Base-by-base conservation (phyloP, 2,888 invertebrate species). In the Coleophora deauratella region DNA sequence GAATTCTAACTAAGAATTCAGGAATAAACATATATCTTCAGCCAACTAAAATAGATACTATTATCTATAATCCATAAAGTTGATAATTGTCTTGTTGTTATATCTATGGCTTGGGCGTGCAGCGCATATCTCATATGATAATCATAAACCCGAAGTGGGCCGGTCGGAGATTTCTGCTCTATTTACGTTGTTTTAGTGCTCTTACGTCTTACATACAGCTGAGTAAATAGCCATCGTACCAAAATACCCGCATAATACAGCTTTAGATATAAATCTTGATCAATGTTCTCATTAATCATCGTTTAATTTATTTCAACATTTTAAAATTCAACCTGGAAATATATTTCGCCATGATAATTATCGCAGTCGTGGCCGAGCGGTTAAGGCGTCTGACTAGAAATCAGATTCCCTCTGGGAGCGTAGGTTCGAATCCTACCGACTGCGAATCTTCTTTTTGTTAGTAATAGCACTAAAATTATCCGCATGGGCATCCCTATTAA, bases 351-450 rank as follows among this genome's bases (percentile, higher is more conserved):
- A 58, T 6, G 1, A 9, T 3, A 0, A 0, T 0, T 2, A n/a
- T 15, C 71, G 90, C 90, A 90, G 90, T 89, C 90, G 89, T 91
- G 91, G 91, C 90, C 90, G 90, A 91, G 90, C 89, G 91, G 91
- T 91, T 91, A 91, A 53, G 91, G 91, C 91, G 91, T 90, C 87
- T 88, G 88, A 89, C 88, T 89, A 88, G 90, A 91, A 89, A 91
- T 91, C 90, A 91, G 91, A 91, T 92, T 92, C 92, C 92, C 92
- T 92, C 91, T 92, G 91, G 92, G 92, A 92, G 92, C 92, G 91
- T 91, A 92, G 92, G 92, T 93, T 92, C 92, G 92, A 92, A 91
- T 92, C 92, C 92, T 92, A 91, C 92, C 91, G 91, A 90, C 92
- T 91, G 92, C 92, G 92, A 60, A 62, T 2, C 42, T 40, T 54